Evolutionary conservation across 2,888 invertebrate genomes (phyloP).

Genomic region (Thecocarcelia acutangulata): DNA sequence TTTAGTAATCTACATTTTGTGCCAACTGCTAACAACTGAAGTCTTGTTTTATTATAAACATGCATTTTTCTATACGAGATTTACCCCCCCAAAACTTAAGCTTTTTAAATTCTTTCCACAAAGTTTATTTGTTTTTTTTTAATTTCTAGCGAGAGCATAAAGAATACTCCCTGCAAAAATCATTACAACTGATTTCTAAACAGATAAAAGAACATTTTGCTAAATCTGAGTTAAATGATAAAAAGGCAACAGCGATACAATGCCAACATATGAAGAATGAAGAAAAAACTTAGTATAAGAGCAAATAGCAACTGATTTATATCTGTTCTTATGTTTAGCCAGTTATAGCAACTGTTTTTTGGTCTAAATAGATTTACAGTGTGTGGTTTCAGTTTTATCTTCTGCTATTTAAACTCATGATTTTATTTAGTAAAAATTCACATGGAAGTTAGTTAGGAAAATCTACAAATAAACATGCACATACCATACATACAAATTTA

Average conservation of each 20-base stretch:
- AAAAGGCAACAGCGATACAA: constrained; percentile 46
- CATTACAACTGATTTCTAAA: constrained; percentile 59
- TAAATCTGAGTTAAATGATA: constrained; percentile 65
- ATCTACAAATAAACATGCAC: background rate
- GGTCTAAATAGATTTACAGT: constrained; percentile 32
- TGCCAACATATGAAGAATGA: background rate
- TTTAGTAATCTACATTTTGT: constrained; percentile 28
- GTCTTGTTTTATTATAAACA: constrained; percentile 55
- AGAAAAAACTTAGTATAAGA: constrained; percentile 1
- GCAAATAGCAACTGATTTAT: constrained; percentile 57
- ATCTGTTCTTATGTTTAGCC: constrained; percentile 52
- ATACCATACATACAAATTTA: too few relatives aligned
- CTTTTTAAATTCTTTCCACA: background rate
- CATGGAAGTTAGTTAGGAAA: constrained; percentile 46
- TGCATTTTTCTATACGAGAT: constrained; percentile 41
- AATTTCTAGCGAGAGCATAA: background rate
- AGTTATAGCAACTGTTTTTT: constrained; percentile 55
- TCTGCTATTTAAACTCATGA: constrained; percentile 41
- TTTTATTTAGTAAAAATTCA: constrained; percentile 55
- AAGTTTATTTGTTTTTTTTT: background rate
- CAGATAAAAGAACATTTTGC: constrained; percentile 66
- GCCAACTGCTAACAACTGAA: constrained; percentile 15
- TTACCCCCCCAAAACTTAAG: constrained; percentile 38
- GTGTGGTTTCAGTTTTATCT: constrained; percentile 37
- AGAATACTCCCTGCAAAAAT: constrained; percentile 41